Conservation (phyloP, 2,888 invertebrate species). For the Phasia obesa region DNA sequence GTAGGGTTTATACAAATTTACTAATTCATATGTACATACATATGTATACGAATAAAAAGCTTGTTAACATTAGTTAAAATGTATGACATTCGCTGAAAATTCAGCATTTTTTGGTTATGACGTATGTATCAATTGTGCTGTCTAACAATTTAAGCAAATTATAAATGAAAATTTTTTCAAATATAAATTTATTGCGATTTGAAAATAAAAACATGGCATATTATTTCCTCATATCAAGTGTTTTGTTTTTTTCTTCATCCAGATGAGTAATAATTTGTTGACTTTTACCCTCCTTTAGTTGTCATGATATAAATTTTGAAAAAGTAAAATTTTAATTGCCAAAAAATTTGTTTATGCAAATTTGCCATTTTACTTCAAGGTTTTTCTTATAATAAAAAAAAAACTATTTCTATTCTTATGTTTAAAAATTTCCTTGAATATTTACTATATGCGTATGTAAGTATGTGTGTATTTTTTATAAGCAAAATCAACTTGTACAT, state of each 20-base stretch:
- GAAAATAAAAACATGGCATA: background rate
- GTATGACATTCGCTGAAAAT: too few relatives aligned
- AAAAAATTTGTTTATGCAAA: background rate
- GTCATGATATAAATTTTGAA: conserved; percentile 17
- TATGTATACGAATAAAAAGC: too few relatives aligned
- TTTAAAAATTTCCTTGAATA: too few relatives aligned
- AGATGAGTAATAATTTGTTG: conserved; percentile 15
- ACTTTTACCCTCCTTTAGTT: conserved; percentile 33
- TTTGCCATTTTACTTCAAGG: background rate
- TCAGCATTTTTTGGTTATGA: background rate
- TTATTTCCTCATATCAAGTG: background rate
- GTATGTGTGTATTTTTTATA: too few relatives aligned
- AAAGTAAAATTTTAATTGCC: conserved; percentile 19
- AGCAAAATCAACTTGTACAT: too few relatives aligned
- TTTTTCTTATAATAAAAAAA: background rate
- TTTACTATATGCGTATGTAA: too few relatives aligned
- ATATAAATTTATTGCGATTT: background rate
- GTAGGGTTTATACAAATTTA: too few relatives aligned
- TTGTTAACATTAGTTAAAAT: too few relatives aligned
- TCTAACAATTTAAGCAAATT: background rate
- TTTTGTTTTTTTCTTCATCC: background rate
- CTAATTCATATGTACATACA: too few relatives aligned
- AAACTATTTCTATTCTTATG: too few relatives aligned
- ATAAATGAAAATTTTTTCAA: background rate
- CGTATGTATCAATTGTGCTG: too few relatives aligned